A percentile compares a stretch with the other conserved stretches of the same genome.
Conservation (phyloP, 2,888 invertebrate species). For the Sialis fuliginosa region DNA sequence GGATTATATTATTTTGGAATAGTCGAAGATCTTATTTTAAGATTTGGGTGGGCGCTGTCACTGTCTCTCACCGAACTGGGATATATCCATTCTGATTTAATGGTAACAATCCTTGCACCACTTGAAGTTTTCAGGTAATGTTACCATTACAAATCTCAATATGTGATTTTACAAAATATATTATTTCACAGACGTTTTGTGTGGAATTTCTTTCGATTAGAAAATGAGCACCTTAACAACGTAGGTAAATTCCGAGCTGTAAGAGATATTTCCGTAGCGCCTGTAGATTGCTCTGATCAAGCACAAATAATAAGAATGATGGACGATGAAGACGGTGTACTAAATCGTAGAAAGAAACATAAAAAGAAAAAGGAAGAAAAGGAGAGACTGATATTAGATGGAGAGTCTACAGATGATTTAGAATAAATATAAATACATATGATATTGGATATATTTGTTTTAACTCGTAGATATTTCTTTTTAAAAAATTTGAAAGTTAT, state of each 20-base stretch:
- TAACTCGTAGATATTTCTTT: no score
- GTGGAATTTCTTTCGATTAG: slow-evolving; percentile 98
- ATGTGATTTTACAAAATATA: neutral
- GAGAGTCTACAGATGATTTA: slow-evolving; percentile 26
- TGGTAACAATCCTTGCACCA: slow-evolving; percentile 68
- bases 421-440: slow-evolving; percentile 9
- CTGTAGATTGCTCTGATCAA: slow-evolving; percentile 85
- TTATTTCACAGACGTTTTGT: slow-evolving; percentile 60
- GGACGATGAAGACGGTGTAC: slow-evolving; percentile 82
- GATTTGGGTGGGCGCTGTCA: slow-evolving; percentile 86
- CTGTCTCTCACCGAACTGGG: slow-evolving; percentile 69
- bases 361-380: slow-evolving; percentile 22
- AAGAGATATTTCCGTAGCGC: slow-evolving; percentile 90
- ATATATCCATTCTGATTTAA: slow-evolving; percentile 56
- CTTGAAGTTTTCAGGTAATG: slow-evolving; percentile 73
- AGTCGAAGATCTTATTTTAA: slow-evolving; percentile 78
- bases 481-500: no score
- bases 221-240: slow-evolving; percentile 98
- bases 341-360: slow-evolving; percentile 44
- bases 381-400: slow-evolving; percentile 18
- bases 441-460: no score
- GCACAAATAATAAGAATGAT: slow-evolving; percentile 81
- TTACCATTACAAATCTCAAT: neutral
- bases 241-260: slow-evolving; percentile 98
- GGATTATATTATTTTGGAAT: slow-evolving; percentile 93